Base-by-base conservation (phyloP, 2,888 invertebrate genomes). In the Athetis lepigone region DNA sequence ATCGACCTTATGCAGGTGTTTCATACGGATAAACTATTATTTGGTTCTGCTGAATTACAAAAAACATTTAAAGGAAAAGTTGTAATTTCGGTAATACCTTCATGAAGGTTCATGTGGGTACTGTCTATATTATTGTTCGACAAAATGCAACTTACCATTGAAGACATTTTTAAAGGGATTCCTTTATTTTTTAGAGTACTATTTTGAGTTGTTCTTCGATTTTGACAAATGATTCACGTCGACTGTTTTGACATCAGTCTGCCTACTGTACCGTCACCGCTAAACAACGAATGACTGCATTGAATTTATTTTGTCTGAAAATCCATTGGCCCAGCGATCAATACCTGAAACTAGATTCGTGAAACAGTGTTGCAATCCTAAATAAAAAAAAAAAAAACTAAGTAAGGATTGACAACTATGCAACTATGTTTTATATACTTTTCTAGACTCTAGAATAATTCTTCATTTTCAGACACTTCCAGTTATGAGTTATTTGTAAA, bases 221-320 rank as follows among this genome's bases (percentile, higher is more conserved):
- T 80, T 86, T 89, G 90, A 90, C 88, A 88, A 89, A 88, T 90
- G 85, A 90, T 91, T 92, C 90, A 92, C 92, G 89, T 88, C 80
- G 83, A 89, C 84, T 83, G 85, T 86, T 87, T 88, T 92, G 90
- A 91, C 90, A 91, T 90, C 86, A 90, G 87, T 80, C 80, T 63
- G 86, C 81, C 80, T 63, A 67, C 71, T 60, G 57, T 72, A 70
- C 84, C 83, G 83, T 87, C 86, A 87, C 84, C 29, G 4, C 79
- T 81, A 81, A 81, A 77, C 85, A 85, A 80, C 83, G 83, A 88
- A 86, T 86, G 85, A 86, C 88, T 88, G 90, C 91, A 90, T 87
- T 87, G 86, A 83, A 87, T 82, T 81, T 86, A 86, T 82, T 85
- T 88, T 85, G 71, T 64, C 80, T 69, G 66, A 77, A 85, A 83